Evolutionary conservation across 2,797 vertebrate genomes (phyloP), one percentile per base, ranked within the genome.

Genomic region (Sparus aurata): DNA sequence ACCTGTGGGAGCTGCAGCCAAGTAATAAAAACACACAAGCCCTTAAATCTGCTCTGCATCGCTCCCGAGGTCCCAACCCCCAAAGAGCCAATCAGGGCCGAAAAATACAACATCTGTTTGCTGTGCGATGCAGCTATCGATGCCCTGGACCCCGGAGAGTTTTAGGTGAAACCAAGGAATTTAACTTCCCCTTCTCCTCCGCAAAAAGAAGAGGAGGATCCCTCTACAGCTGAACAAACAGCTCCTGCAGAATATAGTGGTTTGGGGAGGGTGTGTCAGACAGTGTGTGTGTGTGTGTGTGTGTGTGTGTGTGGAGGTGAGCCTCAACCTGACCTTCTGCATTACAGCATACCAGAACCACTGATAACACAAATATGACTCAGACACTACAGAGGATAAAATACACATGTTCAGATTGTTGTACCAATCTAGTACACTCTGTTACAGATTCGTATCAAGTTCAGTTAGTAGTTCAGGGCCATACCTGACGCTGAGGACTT

Each of bases 151-250:
- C 73, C 69, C 4, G 17, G 69, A 81, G 80, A 82, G 67, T 20
- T 55, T 41, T 50, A 16, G 16, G 66, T 64, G 43, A 60, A 83
- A 80, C 69, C 27, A 46, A 76, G 79, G 75, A 89, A 77, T 83
- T 74, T 73, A 75, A 82, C 73, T 83, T 83, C 73, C 47, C 65
- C 2, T 38, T 45, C 74, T 82, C 66, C 68, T 78, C 23, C 18
- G 18, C 73, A 45, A 63, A 69, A 76, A 74, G 59, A 69, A 73
- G 72, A 89, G 83, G 89, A 92, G 84, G 86, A 91, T 84, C 77
- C 50, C 30, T 58, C 65, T 72, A 73, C 93, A 95, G 93, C 95
- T 94, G 93, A 92, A 90, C 86, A 94, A 95, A 94, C 91, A 94
- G 73, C 77, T 69, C 41, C n/a, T 59, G 73, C 80, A 74, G 83